Percentiles rank a stretch among this genome's conserved stretches.
phyloP scores from a whole-genome alignment of 1,140 invertebrate genomes.

The Ganaspis sp. region DNA sequence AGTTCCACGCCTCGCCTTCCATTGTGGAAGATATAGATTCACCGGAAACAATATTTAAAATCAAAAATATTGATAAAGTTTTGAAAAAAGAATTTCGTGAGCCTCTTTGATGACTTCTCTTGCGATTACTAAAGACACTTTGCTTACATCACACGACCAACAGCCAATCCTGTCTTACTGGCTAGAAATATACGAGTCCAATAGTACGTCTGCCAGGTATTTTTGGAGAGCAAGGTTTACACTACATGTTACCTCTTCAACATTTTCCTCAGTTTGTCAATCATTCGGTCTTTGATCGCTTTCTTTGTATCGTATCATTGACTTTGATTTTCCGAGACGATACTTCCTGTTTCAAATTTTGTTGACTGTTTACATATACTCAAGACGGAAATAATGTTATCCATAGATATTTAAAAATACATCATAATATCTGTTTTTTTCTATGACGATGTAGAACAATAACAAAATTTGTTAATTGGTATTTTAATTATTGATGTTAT shows the following conservation, averaged over 20 bases:
- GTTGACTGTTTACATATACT: too few species aligned
- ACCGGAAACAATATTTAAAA: slow-evolving; percentile 29
- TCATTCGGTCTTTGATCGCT: background rate
- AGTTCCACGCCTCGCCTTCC: slow-evolving; percentile 60
- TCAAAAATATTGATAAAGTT: background rate
- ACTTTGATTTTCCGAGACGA: background rate
- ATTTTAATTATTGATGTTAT: too few species aligned
- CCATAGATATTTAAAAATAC: too few species aligned
- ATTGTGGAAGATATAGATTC: slow-evolving; percentile 44
- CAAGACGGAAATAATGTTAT: too few species aligned
- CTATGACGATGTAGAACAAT: too few species aligned
- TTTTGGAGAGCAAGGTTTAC: slow-evolving; percentile 57
- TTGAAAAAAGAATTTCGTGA: slow-evolving; percentile 44
- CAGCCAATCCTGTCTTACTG: slow-evolving; percentile 43
- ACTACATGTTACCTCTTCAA: background rate
- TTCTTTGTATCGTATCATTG: background rate
- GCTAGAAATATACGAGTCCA: slow-evolving; percentile 56
- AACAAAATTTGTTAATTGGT: too few species aligned
- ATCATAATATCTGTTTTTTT: too few species aligned
- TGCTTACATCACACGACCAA: slow-evolving; percentile 59
- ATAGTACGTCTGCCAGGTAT: slow-evolving; percentile 57
- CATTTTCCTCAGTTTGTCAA: slow-evolving; percentile 11
- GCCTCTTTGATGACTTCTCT: slow-evolving; percentile 46
- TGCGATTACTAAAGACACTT: slow-evolving; percentile 49
- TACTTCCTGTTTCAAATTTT: too few species aligned